Conservation (phyloP, 2,797 vertebrate genomes). For the Labeo calbasu region DNA sequence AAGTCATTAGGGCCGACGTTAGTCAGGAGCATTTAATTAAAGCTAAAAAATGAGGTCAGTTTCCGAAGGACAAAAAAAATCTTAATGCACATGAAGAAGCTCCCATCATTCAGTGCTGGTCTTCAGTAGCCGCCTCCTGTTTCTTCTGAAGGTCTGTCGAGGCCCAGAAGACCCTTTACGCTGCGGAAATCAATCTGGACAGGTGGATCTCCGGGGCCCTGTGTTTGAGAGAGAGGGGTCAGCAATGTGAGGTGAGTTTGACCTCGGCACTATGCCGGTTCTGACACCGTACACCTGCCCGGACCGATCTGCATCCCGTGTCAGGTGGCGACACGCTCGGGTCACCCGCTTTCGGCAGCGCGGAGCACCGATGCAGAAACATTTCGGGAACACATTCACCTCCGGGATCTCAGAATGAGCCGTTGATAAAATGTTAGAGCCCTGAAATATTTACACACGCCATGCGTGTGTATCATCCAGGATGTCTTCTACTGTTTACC, state of each 20-base stretch:
- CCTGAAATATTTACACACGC: slow-evolving; percentile 56
- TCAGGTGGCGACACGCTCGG: slow-evolving; percentile 63
- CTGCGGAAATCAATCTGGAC: slow-evolving; percentile 59
- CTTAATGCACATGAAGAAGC: slow-evolving; percentile 68
- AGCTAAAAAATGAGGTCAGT: slow-evolving; percentile 78
- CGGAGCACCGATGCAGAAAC: slow-evolving; percentile 59
- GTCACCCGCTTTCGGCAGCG: slow-evolving; percentile 58
- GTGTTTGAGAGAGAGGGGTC: slow-evolving; percentile 36
- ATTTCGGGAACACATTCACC: slow-evolving; percentile 48
- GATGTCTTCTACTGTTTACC: slow-evolving; percentile 29
- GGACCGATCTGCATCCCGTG: slow-evolving; percentile 64
- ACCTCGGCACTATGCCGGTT: slow-evolving; percentile 75
- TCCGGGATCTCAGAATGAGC: slow-evolving; percentile 25
- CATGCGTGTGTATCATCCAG: slow-evolving; percentile 20
- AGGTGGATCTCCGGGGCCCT: slow-evolving; percentile 54
- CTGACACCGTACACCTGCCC: slow-evolving; percentile 57
- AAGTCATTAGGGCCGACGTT: slow-evolving; percentile 76
- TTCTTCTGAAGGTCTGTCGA: slow-evolving; percentile 25
- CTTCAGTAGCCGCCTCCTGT: not conserved
- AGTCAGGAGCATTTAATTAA: slow-evolving; percentile 78
- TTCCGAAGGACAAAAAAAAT: slow-evolving; percentile 81
- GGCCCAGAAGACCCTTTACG: slow-evolving; percentile 55
- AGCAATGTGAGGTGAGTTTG: slow-evolving; percentile 58
- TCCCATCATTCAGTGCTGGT: not conserved
- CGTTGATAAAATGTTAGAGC: slow-evolving; percentile 39